Conservation (phyloP, 2,888 invertebrate species). For the Leptodirus hochenwartii region DNA sequence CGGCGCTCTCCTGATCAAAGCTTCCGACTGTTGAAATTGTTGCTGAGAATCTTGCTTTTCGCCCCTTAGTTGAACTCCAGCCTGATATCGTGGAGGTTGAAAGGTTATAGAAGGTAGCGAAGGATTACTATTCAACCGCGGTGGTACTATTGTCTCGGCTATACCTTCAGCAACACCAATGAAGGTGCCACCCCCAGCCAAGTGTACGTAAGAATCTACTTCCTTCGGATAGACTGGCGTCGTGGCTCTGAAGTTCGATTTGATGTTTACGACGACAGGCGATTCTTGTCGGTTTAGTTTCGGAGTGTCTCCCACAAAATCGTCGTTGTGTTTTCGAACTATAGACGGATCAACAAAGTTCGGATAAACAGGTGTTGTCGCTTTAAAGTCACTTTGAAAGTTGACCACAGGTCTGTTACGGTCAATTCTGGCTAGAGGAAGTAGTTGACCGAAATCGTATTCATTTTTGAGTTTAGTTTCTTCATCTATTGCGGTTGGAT, state of each 20-base stretch:
- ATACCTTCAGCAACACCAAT: too few species aligned
- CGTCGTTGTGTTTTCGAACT: neutral
- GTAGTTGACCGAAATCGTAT: neutral
- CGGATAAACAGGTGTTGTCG: slow-evolving; percentile 18
- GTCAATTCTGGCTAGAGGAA: too few species aligned
- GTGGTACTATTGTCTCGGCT: slow-evolving; percentile 5
- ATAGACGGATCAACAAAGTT: slow-evolving; percentile 11
- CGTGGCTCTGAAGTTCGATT: slow-evolving; percentile 15
- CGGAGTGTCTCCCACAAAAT: neutral
- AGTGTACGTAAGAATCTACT: too few species aligned
- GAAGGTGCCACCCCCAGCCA: too few species aligned
- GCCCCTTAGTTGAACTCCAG: neutral
- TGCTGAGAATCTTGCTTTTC: slow-evolving; percentile 1
- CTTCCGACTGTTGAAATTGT: neutral
- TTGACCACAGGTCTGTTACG: slow-evolving; percentile 11
- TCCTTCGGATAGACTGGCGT: slow-evolving; percentile 16
- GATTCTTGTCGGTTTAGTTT: neutral
- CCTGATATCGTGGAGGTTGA: slow-evolving; percentile 7
- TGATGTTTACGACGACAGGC: slow-evolving; percentile 13
- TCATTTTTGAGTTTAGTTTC: slow-evolving; percentile 8
- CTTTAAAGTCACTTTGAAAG: slow-evolving; percentile 15
- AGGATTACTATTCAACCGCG: slow-evolving; percentile 7
- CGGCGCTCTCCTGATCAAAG: neutral
- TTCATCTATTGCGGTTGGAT: slow-evolving; percentile 12
- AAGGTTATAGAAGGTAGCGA: slow-evolving; percentile 8